A percentile compares a stretch with the other conserved stretches of the same genome.
phyloP scores from a whole-genome alignment of 2,888 invertebrate species.

The Metopia argyrocephala region DNA sequence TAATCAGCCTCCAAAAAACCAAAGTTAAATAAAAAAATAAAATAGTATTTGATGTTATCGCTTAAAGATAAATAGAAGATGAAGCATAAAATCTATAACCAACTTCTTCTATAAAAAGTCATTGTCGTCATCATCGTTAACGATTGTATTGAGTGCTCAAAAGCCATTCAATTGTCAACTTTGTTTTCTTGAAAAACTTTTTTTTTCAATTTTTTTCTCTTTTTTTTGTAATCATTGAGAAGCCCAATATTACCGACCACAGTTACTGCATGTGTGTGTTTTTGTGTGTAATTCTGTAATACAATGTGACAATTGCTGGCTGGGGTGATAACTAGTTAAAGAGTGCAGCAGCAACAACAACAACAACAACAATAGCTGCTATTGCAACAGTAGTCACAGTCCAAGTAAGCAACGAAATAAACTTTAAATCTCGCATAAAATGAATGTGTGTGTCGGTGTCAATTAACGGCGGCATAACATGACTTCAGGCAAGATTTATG shows the following conservation, averaged over 20 bases:
- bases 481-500: conserved; percentile 63
- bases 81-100: not conserved
- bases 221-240: conserved; percentile 3
- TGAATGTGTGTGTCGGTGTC: conserved; percentile 66
- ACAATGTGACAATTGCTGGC: conserved; percentile 55
- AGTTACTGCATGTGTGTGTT: not conserved
- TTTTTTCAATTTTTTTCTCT: not conserved
- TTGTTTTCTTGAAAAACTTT: conserved; percentile 47
- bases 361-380: conserved; percentile 19
- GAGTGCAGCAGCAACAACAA: conserved; percentile 5
- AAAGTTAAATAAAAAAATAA: conserved; percentile 26
- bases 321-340: conserved; percentile 62
- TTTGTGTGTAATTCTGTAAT: conserved; percentile 15
- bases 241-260: not conserved
- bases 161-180: conserved; percentile 64
- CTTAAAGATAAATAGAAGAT: conserved; percentile 43
- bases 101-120: conserved; percentile 57
- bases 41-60: conserved; percentile 64
- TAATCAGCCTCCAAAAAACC: conserved; percentile 43
- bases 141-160: conserved; percentile 65
- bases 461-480: conserved; percentile 66
- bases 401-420: conserved; percentile 37
- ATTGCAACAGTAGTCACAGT: conserved; percentile 14
- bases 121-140: conserved; percentile 59
- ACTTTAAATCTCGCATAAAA: conserved; percentile 54